Evolutionary conservation across 2,113 vertebrate genomes (phyloP).

Genomic region (Equus quagga): DNA sequence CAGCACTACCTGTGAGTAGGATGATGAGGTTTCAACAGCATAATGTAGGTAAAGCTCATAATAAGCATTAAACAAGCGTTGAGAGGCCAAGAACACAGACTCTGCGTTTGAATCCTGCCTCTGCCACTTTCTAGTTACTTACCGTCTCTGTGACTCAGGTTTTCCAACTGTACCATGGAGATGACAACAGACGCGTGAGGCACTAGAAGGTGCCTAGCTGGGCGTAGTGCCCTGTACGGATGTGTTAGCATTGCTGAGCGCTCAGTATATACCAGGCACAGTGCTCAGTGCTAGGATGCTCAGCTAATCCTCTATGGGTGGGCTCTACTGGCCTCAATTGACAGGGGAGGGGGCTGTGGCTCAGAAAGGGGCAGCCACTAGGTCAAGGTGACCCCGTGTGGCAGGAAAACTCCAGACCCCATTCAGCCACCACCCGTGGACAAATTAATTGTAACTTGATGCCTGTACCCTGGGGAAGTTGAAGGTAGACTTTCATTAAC

Average conservation of each 20-base stretch:
- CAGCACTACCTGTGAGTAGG: background rate
- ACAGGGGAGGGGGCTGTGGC: background rate
- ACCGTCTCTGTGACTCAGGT: background rate
- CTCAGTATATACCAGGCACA: fast-evolving
- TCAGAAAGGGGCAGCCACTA: background rate
- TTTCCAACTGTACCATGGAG: background rate
- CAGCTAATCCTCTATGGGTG: fast-evolving
- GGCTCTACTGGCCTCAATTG: background rate
- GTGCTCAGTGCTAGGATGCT: fast-evolving
- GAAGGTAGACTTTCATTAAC: background rate
- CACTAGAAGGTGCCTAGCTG: fast-evolving
- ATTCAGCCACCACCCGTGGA: background rate
- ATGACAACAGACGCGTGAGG: background rate
- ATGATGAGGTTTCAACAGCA: fast-evolving
- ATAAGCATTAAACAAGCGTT: background rate
- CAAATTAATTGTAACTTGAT: slow-evolving; percentile 39
- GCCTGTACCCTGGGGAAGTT: background rate
- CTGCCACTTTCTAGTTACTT: background rate
- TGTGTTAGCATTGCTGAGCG: fast-evolving
- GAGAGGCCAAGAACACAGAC: background rate
- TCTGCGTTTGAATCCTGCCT: background rate
- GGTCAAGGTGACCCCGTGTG: slow-evolving; percentile 50
- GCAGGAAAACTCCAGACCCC: background rate
- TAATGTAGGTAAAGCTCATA: fast-evolving
- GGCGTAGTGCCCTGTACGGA: fast-evolving